Conservation (phyloP, 2,888 invertebrate genomes). For the Drosophila incognita region DNA sequence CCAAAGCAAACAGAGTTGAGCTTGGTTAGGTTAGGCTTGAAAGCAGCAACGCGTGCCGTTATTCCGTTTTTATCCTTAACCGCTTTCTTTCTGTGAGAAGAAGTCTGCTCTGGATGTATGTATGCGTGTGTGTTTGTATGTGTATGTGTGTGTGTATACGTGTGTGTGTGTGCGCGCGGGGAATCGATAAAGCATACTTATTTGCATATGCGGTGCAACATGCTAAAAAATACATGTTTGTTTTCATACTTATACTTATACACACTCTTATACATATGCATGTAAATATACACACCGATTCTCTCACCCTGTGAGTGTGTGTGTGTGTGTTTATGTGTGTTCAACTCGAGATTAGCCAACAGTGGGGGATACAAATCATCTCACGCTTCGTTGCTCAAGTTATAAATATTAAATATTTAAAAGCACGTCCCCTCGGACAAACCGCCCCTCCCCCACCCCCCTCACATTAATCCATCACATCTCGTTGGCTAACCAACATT, state of each 20-base stretch:
- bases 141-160: not conserved
- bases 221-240: constrained; percentile 66
- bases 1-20: constrained; percentile 55
- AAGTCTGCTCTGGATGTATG: constrained; percentile 27
- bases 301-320: constrained; percentile 12
- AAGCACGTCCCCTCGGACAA: constrained; percentile 44
- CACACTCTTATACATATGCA: constrained; percentile 7
- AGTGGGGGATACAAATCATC: constrained; percentile 78
- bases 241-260: constrained; percentile 21
- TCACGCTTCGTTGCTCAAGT: constrained; percentile 78
- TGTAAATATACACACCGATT: constrained; percentile 12
- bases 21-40: constrained; percentile 35
- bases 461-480: constrained; percentile 42
- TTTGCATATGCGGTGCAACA: constrained; percentile 79
- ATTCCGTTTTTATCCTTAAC: constrained; percentile 70
- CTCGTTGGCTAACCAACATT: constrained; percentile 30
- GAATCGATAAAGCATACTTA: constrained; percentile 80
- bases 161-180: constrained; percentile 21
- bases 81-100: constrained; percentile 47
- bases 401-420: constrained; percentile 78
- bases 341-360: constrained; percentile 76
- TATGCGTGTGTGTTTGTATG: not conserved
- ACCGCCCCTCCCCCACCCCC: constrained; percentile 2
- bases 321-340: constrained; percentile 13
- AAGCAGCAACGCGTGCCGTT: constrained; percentile 49